Conservation (phyloP, 2,797 vertebrate genomes). For the Sebastes reedi region DNA sequence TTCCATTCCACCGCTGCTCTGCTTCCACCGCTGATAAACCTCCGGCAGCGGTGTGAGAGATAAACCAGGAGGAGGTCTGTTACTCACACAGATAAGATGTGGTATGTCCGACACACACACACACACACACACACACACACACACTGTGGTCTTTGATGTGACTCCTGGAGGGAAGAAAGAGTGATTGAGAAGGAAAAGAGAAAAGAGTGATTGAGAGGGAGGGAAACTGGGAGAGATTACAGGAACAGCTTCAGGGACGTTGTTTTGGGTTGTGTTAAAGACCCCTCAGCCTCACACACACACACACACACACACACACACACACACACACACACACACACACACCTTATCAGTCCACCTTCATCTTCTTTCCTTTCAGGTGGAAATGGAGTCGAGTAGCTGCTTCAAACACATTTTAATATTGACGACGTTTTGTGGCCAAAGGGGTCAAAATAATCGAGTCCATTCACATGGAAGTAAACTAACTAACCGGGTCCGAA, state of each 20-base stretch:
- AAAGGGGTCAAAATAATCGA: background rate
- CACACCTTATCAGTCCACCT: conserved; percentile 42
- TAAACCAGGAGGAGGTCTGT: conserved; percentile 53
- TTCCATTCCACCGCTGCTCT: background rate
- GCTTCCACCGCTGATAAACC: conserved; percentile 32
- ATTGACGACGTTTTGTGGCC: conserved; percentile 19
- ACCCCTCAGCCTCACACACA: conserved; percentile 3
- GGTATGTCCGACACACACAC: conserved; percentile 43
- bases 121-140: conserved; percentile 22
- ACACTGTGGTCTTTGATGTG: conserved; percentile 57
- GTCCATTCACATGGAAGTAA: background rate
- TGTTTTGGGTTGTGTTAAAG: conserved; percentile 50
- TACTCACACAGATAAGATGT: conserved; percentile 50
- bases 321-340: conserved; percentile 26
- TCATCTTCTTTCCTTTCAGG: conserved; percentile 46
- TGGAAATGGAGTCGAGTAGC: conserved; percentile 6
- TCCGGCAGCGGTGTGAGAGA: conserved; percentile 31
- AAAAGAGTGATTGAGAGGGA: conserved; percentile 56
- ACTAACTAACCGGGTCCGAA: background rate
- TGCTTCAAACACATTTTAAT: conserved; percentile 11
- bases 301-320: conserved; percentile 34
- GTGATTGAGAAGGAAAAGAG: conserved; percentile 46
- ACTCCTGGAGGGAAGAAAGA: conserved; percentile 57
- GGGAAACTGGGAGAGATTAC: conserved; percentile 56
- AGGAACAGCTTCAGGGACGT: conserved; percentile 64